Percentiles rank a stretch among this genome's conserved stretches.
Evolutionary conservation across 2,888 invertebrate genomes (phyloP).

Genomic region (Chymomyza caudatula): DNA sequence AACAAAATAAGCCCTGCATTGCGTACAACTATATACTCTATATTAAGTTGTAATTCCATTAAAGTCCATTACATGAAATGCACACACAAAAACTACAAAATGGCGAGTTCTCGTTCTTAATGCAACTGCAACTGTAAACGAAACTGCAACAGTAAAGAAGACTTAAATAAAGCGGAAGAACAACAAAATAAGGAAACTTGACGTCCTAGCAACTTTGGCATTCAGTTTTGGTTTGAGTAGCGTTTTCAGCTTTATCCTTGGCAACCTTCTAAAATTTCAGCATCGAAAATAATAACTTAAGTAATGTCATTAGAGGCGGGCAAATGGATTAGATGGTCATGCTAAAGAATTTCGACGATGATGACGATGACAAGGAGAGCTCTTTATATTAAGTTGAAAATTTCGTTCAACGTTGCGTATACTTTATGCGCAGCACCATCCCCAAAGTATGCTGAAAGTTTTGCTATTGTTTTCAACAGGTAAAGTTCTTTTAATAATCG

Average conservation of each 20-base stretch:
- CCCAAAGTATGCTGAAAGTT: neutral
- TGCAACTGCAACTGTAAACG: conserved; percentile 27
- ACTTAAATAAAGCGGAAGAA: neutral
- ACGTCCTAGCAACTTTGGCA: conserved; percentile 39
- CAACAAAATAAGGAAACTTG: conserved; percentile 18
- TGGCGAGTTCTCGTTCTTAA: neutral
- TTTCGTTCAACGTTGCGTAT: conserved; percentile 5
- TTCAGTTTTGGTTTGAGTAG: conserved; percentile 20
- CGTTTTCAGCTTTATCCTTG: conserved; percentile 46
- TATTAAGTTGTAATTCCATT: conserved; percentile 72
- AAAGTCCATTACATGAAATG: conserved; percentile 71
- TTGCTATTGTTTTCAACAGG: neutral
- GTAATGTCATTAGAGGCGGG: conserved; percentile 65
- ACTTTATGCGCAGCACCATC: neutral
- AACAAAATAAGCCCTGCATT: neutral
- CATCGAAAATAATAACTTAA: conserved; percentile 69
- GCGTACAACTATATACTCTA: conserved; percentile 15
- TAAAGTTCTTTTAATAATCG: neutral
- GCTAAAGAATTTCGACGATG: neutral
- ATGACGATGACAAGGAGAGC: neutral
- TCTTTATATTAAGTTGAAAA: conserved; percentile 2
- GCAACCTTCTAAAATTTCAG: conserved; percentile 46
- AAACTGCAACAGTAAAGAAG: conserved; percentile 10
- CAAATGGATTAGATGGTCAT: conserved; percentile 59
- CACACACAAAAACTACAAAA: conserved; percentile 7